Base-by-base conservation (phyloP, 2,113 vertebrate species). In the Forbesichthys papilliferus region DNA sequence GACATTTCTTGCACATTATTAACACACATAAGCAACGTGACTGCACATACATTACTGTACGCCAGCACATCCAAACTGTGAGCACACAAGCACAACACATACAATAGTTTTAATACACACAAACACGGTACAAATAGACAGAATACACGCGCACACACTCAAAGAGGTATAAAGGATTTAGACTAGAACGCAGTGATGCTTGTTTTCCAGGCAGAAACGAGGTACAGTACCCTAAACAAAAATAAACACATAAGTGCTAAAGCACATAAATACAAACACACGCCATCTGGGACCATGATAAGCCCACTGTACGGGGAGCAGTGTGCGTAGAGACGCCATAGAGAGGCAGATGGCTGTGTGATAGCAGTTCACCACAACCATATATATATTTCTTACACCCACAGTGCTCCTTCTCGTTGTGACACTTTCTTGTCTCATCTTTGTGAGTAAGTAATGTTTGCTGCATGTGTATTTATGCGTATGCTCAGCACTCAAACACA, bases 241-340 rank as follows among this genome's bases (percentile, higher is more conserved):
- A n/a, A 48, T 47, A 64, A 75, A 69, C 60, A 69, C 67, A 72
- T 52, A 59, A 53, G n/a, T 9, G 36, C n/a, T 59, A 33, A 68
- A 46, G 52, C 66, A 42, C 60, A 61, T 34, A 53, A 47, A 57
- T 68, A 34, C 68, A 48, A 42, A 69, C 70, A 57, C 54, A 62
- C 74, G 62, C 63, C 83, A 80, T 77, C 78, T 79, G 76, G 65
- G 76, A 86, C 77, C 54, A 64, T 3, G 72, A 71, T 16, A 80
- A 77, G 76, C 83, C 80, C 80, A 67, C 65, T 46, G 71, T 49
- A 74, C 69, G 69, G 71, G 80, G 61, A 58, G 59, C 66, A 61
- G n/a, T 70, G 54, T 71, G 63, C 80, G 66, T 74, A 75, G 64
- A 54, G 58, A 57, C 66, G 76, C 63, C 68, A 47, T 36, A 14